Evolutionary conservation across 2,888 invertebrate genomes (phyloP).

Genomic region (Drosophila tripunctata): DNA sequence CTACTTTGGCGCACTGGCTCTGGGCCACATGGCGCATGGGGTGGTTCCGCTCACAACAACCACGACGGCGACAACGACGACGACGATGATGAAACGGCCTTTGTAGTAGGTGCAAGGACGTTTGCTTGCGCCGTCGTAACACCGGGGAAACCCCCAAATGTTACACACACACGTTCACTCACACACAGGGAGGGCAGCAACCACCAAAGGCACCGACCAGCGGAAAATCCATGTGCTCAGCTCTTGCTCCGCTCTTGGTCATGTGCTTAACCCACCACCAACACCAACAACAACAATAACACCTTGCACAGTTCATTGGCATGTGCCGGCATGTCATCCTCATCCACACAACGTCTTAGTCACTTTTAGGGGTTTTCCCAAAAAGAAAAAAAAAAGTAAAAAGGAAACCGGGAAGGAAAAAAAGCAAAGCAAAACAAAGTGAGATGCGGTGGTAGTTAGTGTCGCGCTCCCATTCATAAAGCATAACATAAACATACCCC

Average conservation of each 20-base stretch:
- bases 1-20: constrained; percentile 76
- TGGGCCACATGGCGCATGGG: constrained; percentile 77
- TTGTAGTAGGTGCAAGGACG: constrained; percentile 77
- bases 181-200: constrained; percentile 39
- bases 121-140: constrained; percentile 37
- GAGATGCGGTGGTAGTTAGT: constrained; percentile 73
- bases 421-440: constrained; percentile 76
- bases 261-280: constrained; percentile 65
- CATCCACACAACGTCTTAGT: constrained; percentile 74
- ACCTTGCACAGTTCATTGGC: constrained; percentile 66
- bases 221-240: constrained; percentile 47
- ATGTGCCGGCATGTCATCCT: constrained; percentile 79
- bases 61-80: constrained; percentile 4
- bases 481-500: constrained; percentile 73
- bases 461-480: constrained; percentile 75
- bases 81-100: constrained; percentile 51
- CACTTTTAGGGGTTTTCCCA: constrained; percentile 77
- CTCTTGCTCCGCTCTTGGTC: constrained; percentile 59
- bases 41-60: constrained; percentile 76
- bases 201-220: constrained; percentile 54
- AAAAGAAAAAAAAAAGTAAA: constrained; percentile 39
- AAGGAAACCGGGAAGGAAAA: too few species aligned
- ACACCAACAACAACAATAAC: constrained; percentile 29
- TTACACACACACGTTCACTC: too few species aligned
- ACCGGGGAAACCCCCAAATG: constrained; percentile 63